These are phyloP conservation scores for Chondrilla cf. caribensis DNA, from an alignment of 37 sponge, comb jelly and placozoan species.

Conservation along the genomic window DNA sequence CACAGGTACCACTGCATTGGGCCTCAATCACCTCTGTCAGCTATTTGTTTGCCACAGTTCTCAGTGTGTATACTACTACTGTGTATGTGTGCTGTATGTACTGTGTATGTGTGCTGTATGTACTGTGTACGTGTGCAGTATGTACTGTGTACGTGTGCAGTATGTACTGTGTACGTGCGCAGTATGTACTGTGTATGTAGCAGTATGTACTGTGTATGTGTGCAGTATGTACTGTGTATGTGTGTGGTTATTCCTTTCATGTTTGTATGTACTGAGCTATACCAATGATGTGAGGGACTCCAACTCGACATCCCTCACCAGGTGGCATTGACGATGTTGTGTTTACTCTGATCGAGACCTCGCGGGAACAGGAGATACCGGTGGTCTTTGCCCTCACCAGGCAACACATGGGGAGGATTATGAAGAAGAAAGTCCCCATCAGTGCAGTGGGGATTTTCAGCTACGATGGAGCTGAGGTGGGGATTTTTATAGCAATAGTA, in stretches of 20 bases:
- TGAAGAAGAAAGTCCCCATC: constrained; percentile 72
- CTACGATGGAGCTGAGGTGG: constrained; percentile 95
- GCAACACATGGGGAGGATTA: constrained; percentile 49
- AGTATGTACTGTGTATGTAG: too few species aligned
- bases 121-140: not conserved
- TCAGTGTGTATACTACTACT: too few species aligned
- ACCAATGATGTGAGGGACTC: too few species aligned
- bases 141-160: not conserved
- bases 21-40: not conserved
- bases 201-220: too few species aligned
- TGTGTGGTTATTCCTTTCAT: too few species aligned
- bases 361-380: constrained; percentile 64
- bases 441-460: constrained; percentile 90
- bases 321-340: constrained; percentile 85
- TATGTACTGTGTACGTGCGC: not conserved
- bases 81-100: not conserved
- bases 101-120: not conserved
- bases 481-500: not conserved
- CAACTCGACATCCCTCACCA: too few species aligned
- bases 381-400: constrained; percentile 80
- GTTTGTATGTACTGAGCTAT: too few species aligned
- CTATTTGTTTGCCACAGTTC: not conserved
- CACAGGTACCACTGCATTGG: constrained; percentile 45
- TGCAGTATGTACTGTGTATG: too few species aligned
- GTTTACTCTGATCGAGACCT: constrained; percentile 40